Evolutionary conservation across 1,140 invertebrate genomes (phyloP).

Genomic region (Papilio helenus): DNA sequence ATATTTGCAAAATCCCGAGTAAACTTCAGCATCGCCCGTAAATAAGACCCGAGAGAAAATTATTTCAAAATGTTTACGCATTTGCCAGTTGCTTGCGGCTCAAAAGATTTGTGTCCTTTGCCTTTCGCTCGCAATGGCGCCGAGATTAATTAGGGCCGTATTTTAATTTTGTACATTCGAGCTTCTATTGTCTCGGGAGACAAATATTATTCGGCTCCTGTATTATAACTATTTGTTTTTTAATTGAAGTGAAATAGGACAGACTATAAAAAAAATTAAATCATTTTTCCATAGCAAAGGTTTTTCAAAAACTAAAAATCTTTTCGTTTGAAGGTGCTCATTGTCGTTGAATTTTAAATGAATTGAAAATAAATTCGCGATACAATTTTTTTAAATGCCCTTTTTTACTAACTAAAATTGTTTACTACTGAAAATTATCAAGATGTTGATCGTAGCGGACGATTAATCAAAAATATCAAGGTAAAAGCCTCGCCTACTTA

Average conservation of each 20-base stretch:
- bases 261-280: background rate
- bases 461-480: constrained; percentile 15
- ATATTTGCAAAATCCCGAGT: constrained; percentile 23
- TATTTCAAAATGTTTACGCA: constrained; percentile 25
- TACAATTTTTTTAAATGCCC: background rate
- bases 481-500: constrained; percentile 13
- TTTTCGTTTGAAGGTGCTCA: background rate
- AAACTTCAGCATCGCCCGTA: background rate
- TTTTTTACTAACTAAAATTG: background rate
- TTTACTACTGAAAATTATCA: background rate
- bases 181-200: background rate
- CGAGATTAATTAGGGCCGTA: constrained; percentile 18
- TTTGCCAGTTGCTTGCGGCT: constrained; percentile 19
- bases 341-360: background rate
- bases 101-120: constrained; percentile 27
- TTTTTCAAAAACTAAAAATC: background rate
- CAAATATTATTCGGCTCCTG: background rate
- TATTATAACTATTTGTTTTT: background rate
- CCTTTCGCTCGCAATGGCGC: constrained; percentile 18
- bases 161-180: constrained; percentile 21
- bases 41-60: constrained; percentile 23
- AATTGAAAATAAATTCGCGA: background rate
- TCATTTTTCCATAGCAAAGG: background rate
- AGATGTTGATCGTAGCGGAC: background rate
- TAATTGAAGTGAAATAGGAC: background rate